These are phyloP conservation scores for Rhabditoides inermis DNA, from an alignment of 2,888 invertebrate genomes.

Conservation along the genomic window DNA sequence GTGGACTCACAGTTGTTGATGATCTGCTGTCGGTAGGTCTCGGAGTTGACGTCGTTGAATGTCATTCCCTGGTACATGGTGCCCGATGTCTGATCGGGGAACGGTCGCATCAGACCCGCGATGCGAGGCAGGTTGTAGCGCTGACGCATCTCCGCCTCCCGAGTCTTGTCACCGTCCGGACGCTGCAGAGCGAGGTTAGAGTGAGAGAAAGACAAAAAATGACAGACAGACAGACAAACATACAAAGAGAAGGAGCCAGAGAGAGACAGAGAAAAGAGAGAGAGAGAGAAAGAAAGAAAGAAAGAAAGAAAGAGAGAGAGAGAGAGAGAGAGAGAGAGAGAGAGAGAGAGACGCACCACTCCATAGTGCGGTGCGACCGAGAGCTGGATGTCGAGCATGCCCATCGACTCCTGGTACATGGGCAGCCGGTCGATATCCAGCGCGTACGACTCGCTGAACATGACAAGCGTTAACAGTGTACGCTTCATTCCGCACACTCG, in stretches of 20 bases:
- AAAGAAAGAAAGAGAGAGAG: background rate
- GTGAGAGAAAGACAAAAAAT: background rate
- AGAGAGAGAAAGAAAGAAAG: background rate
- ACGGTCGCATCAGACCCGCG: slow-evolving; percentile 46
- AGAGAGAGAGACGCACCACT: slow-evolving; percentile 28
- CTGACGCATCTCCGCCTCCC: slow-evolving; percentile 37
- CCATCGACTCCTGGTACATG: slow-evolving; percentile 49
- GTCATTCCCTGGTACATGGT: slow-evolving; percentile 38
- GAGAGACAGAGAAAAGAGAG: background rate
- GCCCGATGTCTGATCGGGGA: slow-evolving; percentile 48
- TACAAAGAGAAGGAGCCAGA: background rate
- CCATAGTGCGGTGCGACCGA: slow-evolving; percentile 50
- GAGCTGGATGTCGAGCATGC: slow-evolving; percentile 45
- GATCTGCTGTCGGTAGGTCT: slow-evolving; percentile 47
- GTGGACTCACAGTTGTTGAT: slow-evolving; percentile 40
- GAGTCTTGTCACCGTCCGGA: slow-evolving; percentile 50
- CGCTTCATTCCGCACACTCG: no score
- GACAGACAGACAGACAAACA: background rate
- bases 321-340: background rate
- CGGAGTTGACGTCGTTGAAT: slow-evolving; percentile 49
- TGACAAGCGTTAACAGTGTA: no score
- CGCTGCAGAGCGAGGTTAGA: slow-evolving; percentile 15
- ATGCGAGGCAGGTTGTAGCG: slow-evolving; percentile 45
- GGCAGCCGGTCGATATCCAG: slow-evolving; percentile 49
- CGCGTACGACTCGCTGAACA: slow-evolving; percentile 41